Base-by-base conservation (phyloP, 2,888 invertebrate species). In the Limulus polyphemus region DNA sequence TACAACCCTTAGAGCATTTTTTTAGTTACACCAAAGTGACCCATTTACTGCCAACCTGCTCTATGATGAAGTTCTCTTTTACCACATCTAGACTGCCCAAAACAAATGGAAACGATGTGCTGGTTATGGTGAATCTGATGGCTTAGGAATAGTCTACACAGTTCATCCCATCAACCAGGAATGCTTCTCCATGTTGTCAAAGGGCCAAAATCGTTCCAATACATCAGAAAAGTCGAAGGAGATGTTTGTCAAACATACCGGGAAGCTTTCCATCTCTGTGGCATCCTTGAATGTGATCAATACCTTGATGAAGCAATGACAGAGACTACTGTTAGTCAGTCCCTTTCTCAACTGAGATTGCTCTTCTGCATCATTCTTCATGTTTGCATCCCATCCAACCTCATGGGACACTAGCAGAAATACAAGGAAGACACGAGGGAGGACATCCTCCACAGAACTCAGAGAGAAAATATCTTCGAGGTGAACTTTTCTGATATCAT, bases 1-100 rank as follows among this genome's bases (percentile, higher is more conserved):
- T 47, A 65, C 71, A 12, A 67, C 66, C 17, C 55, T 73, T 14
- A 67, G 65, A 32, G 68, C 64, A 11, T 73, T 70, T 66, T 73
- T 73, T 59, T 49, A 62, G 16, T 49, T 72, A n/a, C 71, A 71
- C 55, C 10, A 14, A 11, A 56, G 63, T 63, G 70, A 73, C 67
- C 55, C 50, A 56, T 54, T 59, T 11, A 71, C 71, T 32, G 32
- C 1, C 32, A 32, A 32, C 7, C 7, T 32, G 32, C 32, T 71
- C 11, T 69, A 70, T 57, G 46, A 59, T n/a, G 69, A 71, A 49
- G 62, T 72, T 13, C 70, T 70, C 14, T 51, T 47, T 11, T 69
- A 70, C 56, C 70, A 64, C 61, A 68, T 67, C 13, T 70, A 66
- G 68, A 65, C 62, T 49, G 50, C 47, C n/a, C 16, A 7, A 48